Base-by-base conservation (phyloP, 2,888 invertebrate genomes). In the Epistrophella euchroma region DNA sequence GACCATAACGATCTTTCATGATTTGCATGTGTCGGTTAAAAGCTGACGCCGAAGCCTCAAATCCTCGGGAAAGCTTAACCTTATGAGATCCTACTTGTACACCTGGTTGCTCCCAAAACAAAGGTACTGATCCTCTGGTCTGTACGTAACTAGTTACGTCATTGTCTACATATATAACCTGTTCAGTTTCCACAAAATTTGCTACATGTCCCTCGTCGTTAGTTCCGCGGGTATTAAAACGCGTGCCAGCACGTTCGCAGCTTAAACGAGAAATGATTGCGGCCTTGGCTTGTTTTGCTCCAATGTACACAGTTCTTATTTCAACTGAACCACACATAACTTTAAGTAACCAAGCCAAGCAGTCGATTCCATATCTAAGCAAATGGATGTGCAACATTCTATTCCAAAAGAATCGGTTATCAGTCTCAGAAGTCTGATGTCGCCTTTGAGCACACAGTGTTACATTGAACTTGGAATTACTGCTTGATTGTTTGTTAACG, bases 101-200 rank as follows among this genome's bases (percentile, higher is more conserved):
- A 11, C 99, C 99, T 0, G 99, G 98, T 91, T 99, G 99, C 91
- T 99, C 99, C 98, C 99, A 99, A 93, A 99, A 99, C 25, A 99
- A 93, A 0, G 99, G 99, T 0, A 99, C 98, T 0, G 99, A 99
- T 0, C 99, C 99, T 89, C 99, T 94, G 0, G 98, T 98, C 93
- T 97, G 97, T 13, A 99, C 93, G 91, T 96, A 97, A 7, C 98
- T 98, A 7, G 97, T 95, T 5, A 98, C 95, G 90, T 97, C 96
- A 90, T 98, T 97, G 91, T 99, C 99, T 89, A 97, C 94, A 91
- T 96, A 97, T 89, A 98, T 96, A 17, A 98, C 97, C 94, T 99
- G 99, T 93, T 99, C 99, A 0, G 99, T 99, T 94, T 99, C 99
- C 35, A 99, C 99, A 94, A 99, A 99, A 94, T 99, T 99, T 1